phyloP scores from a whole-genome alignment of 2,113 vertebrate species.

The Siphamia tubifer region DNA sequence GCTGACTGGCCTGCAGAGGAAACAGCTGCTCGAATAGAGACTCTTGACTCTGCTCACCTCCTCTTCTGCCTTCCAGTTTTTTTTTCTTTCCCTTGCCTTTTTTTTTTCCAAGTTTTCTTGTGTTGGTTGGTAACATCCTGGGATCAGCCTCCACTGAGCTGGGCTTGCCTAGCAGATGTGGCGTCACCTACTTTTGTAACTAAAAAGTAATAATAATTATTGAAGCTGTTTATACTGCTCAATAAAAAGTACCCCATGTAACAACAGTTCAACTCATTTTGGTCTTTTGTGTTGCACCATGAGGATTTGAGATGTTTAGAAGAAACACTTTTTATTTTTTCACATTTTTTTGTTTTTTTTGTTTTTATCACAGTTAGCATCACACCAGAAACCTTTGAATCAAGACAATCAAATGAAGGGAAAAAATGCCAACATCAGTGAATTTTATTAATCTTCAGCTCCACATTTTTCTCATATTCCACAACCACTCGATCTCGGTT shows the following conservation, averaged over 20 bases:
- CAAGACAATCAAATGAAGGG: constrained; percentile 36
- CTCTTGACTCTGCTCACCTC: constrained; percentile 72
- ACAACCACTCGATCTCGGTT: constrained; percentile 67
- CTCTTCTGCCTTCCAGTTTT: constrained; percentile 37
- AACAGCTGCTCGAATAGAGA: constrained; percentile 67
- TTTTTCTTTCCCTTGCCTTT: constrained; percentile 34
- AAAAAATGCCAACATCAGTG: constrained; percentile 76
- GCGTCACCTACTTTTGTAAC: constrained; percentile 74
- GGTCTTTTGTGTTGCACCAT: constrained; percentile 3
- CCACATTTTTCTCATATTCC: constrained; percentile 63
- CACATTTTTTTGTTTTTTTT: too few relatives aligned
- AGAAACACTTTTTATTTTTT: too few relatives aligned
- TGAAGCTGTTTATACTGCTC: constrained; percentile 57
- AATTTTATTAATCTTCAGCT: constrained; percentile 82
- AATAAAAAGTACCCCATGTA: constrained; percentile 79
- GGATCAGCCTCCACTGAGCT: constrained; percentile 75
- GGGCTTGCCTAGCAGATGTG: constrained; percentile 59
- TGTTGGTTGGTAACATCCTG: constrained; percentile 77
- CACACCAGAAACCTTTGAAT: background rate
- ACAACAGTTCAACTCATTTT: constrained; percentile 30
- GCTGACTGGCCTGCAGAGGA: constrained; percentile 52
- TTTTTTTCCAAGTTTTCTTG: constrained; percentile 56
- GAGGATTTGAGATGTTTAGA: background rate
- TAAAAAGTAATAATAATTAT: constrained; percentile 70
- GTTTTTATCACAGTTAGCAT: background rate